Percentiles rank a stretch among this genome's conserved stretches.
Conservation (phyloP, 2,888 invertebrate genomes). For the Eugnorisma glareosa region DNA sequence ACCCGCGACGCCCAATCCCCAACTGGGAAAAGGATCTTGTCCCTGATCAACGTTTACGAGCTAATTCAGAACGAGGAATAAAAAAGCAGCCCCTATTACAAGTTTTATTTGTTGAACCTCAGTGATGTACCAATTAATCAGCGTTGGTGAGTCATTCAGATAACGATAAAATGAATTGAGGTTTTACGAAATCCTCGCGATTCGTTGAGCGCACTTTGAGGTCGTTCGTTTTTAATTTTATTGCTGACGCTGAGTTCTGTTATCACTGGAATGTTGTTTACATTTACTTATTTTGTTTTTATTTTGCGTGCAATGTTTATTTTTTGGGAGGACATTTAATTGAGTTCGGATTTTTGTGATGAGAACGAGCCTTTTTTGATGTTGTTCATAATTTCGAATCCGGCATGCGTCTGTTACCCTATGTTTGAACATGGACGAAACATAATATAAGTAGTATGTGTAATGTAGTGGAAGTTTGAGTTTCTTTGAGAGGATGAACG, state of each 20-base stretch:
- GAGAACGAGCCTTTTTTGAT: neutral
- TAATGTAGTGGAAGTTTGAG: neutral
- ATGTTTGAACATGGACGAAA: neutral
- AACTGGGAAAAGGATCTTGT: neutral
- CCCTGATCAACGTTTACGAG: slow-evolving; percentile 15
- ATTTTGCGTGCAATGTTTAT: slow-evolving; percentile 25
- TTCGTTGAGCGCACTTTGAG: slow-evolving; percentile 52
- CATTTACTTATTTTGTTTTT: slow-evolving; percentile 30
- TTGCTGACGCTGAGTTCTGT: slow-evolving; percentile 39
- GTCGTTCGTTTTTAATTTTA: slow-evolving; percentile 55
- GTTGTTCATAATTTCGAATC: neutral
- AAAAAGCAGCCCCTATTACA: slow-evolving; percentile 10
- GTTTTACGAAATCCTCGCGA: slow-evolving; percentile 49
- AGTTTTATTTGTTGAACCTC: slow-evolving; percentile 45
- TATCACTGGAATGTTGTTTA: slow-evolving; percentile 45
- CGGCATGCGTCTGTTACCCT: neutral
- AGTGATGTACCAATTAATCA: slow-evolving; percentile 62
- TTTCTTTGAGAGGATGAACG: no score
- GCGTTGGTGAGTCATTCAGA: slow-evolving; percentile 56
- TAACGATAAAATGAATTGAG: slow-evolving; percentile 65
- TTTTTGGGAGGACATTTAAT: slow-evolving; percentile 9
- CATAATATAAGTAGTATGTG: neutral
- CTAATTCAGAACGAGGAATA: slow-evolving; percentile 7
- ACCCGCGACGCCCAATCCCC: neutral
- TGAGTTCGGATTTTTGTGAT: slow-evolving; percentile 12